Evolutionary conservation across 2,113 vertebrate genomes (phyloP).

Genomic region (Rhinopomastus cyanomelas): DNA sequence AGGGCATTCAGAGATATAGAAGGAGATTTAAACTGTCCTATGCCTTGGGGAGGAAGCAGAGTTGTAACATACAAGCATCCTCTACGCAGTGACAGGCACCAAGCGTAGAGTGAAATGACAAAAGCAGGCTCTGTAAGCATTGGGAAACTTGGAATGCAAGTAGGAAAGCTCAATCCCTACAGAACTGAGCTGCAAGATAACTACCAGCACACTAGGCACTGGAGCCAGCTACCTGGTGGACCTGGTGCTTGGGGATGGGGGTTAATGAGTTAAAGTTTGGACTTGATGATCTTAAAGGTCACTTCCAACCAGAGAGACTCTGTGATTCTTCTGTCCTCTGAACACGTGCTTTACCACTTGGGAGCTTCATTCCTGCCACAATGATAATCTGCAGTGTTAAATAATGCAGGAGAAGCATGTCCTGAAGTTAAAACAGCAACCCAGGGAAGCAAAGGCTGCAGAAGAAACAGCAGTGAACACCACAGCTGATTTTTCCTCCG

Average conservation of each 20-base stretch:
- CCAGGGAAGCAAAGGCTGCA: not conserved
- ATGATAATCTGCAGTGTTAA: not conserved
- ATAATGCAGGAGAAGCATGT: not conserved
- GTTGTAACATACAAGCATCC: not conserved
- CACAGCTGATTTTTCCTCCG: not conserved
- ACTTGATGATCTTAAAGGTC: no score
- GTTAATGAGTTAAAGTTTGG: no score
- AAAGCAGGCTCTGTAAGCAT: no score
- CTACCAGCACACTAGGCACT: no score
- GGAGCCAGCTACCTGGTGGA: no score
- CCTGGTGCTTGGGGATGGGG: no score
- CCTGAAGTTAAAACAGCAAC: not conserved
- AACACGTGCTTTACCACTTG: not conserved
- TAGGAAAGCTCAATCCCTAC: no score
- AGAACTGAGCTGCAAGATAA: no score
- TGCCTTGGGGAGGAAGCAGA: not conserved
- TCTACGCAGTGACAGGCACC: not conserved
- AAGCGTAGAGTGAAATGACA: not conserved
- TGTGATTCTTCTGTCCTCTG: no score
- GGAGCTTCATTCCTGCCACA: not conserved
- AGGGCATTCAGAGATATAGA: not conserved
- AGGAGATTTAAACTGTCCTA: not conserved
- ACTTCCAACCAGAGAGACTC: no score
- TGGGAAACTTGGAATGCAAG: no score
- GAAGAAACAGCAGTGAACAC: not conserved